A percentile compares a stretch with the other conserved stretches of the same genome.
phyloP scores from a whole-genome alignment of 2,888 invertebrate genomes.

The Latrodectus elegans region DNA sequence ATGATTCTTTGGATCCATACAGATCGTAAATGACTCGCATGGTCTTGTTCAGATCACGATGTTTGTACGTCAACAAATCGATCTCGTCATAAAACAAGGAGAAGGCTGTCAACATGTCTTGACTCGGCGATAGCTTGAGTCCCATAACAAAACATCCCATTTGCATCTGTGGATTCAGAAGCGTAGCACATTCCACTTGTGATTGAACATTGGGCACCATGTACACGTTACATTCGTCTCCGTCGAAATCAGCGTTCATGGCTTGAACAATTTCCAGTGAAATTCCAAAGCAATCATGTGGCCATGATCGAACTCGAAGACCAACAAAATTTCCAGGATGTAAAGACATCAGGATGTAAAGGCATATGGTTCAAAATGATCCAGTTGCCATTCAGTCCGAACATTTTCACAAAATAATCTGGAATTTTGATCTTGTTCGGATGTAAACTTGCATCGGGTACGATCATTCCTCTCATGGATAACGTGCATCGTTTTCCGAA shows the following conservation, averaged over 20 bases:
- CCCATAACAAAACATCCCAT: constrained; percentile 27
- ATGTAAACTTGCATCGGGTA: no score
- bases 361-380: no score
- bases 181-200: constrained; percentile 25
- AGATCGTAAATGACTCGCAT: constrained; percentile 28
- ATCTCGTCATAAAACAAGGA: constrained; percentile 4
- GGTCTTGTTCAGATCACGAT: neutral
- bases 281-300: no score
- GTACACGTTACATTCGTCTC: constrained; percentile 34
- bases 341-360: no score
- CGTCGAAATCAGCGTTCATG: constrained; percentile 50
- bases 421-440: no score
- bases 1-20: constrained; percentile 4
- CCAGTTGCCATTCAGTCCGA: no score
- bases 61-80: constrained; percentile 33
- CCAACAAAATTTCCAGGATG: no score
- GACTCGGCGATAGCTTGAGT: constrained; percentile 10
- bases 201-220: constrained; percentile 14
- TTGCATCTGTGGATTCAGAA: constrained; percentile 11
- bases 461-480: no score
- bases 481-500: no score
- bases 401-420: no score
- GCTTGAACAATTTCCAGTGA: constrained; percentile 17
- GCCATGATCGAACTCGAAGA: no score
- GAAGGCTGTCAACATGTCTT: constrained; percentile 33